Evolutionary conservation across 2,888 invertebrate species (phyloP), one percentile per base, ranked within the genome.

Genomic region (Zele albiditarsus): DNA sequence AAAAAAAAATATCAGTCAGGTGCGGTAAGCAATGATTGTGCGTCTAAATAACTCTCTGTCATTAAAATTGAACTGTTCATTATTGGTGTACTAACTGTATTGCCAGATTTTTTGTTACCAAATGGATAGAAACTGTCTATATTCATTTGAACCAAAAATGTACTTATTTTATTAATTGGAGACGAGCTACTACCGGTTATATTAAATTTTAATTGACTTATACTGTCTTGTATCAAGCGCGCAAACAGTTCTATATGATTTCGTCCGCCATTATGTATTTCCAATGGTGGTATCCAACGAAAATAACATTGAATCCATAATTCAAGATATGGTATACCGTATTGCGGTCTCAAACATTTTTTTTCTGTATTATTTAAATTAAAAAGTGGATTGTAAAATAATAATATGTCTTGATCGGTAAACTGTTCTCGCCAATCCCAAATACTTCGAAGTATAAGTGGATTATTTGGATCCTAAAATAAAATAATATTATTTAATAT

Each of bases 351-450:
- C 53, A 93, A 85, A 38, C 71, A 70, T 10, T 66, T 67, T 10
- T 53, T 66, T 28, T 77, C 79, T 4, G 73, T 71, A 16, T 75
- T 76, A 3, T 79, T 28, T 4, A 79, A 74, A 71, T 91, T 91
- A 85, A 92, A 97, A 57, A 97, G 90, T 0, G 97, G 97, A 89
- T 97, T 98, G 85, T 93, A 93, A 88, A 98, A 97, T 78, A 97
- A 90, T 3, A 93, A 91, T 75, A 94, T 94, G 86, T 97, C 97
- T 74, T 94, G 93, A 66, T 95, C 95, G 0, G 92, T 91, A 86
- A 97, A 97, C 89, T 97, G 97, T 84, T 95, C 94, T 74, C 93
- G 92, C 97, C 97, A 97, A 86, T 97, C 95, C 97, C 97, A 98
- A 2, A 95, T 94, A 4, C 95, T 95, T 5, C 96, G 91, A 63